A percentile compares a stretch with the other conserved stretches of the same genome.
phyloP scores from a whole-genome alignment of 2,113 vertebrate species.

The Cairina moschata region DNA sequence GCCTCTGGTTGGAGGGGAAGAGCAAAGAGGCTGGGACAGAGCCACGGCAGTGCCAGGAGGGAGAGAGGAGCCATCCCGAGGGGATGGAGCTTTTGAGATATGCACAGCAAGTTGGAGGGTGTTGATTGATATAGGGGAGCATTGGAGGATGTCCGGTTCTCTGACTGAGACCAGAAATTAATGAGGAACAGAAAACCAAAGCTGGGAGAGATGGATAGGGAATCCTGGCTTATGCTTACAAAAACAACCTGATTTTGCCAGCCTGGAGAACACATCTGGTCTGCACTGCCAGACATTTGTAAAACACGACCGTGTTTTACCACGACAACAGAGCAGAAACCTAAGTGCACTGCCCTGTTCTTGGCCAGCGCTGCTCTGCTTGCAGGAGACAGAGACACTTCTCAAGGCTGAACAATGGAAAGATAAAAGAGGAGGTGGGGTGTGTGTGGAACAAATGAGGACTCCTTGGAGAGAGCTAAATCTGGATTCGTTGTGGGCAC shows the following conservation, averaged over 20 bases:
- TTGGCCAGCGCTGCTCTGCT: not conserved
- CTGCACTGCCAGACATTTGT: not conserved
- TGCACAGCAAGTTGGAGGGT: not conserved
- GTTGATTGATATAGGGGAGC: not conserved
- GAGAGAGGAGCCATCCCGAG: not conserved
- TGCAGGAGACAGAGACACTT: not conserved
- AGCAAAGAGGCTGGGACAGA: not conserved
- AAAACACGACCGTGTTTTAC: fast-evolving
- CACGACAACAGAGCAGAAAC: not conserved
- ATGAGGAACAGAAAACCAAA: not conserved
- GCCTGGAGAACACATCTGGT: not conserved
- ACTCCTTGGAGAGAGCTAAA: not conserved
- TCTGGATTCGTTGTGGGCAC: not conserved
- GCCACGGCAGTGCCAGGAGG: fast-evolving
- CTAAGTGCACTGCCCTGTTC: not conserved
- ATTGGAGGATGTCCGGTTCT: fast-evolving
- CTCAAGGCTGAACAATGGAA: not conserved
- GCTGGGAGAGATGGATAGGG: not conserved
- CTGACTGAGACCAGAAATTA: not conserved
- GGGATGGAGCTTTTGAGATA: fast-evolving
- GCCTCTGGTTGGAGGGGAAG: not conserved
- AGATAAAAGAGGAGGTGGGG: too few species aligned
- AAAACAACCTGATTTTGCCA: not conserved
- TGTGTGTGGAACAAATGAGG: too few species aligned
- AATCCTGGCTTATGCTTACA: not conserved